Conservation (phyloP, 92 coral and sea anemone species). For the Porites lobata region DNA sequence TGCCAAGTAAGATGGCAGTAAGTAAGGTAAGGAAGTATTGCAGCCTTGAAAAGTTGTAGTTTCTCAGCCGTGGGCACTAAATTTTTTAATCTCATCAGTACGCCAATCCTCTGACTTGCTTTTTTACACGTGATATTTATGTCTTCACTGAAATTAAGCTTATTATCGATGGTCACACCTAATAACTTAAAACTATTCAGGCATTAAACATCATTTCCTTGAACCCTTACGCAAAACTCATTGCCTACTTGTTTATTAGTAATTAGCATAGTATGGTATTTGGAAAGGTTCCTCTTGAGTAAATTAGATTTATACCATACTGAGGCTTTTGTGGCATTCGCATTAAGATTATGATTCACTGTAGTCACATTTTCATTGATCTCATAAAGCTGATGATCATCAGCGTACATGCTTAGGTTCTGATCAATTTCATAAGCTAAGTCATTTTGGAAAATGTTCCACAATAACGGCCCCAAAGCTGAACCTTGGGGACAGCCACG, state of each 20-base stretch:
- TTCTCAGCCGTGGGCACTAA: too few relatives aligned
- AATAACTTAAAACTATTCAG: too few relatives aligned
- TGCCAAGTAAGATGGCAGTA: too few relatives aligned
- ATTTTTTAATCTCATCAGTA: too few relatives aligned
- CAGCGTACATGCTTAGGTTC: conserved; percentile 14
- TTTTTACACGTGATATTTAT: too few relatives aligned
- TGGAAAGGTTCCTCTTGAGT: conserved; percentile 18
- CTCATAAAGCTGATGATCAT: not conserved
- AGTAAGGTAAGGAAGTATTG: too few relatives aligned
- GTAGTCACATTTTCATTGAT: not conserved
- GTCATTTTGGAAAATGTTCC: conserved; percentile 34
- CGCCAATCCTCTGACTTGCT: too few relatives aligned
- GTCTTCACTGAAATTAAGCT: too few relatives aligned
- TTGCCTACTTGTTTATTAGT: not conserved
- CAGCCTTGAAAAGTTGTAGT: too few relatives aligned
- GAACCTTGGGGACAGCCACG: conserved; percentile 36
- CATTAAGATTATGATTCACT: not conserved
- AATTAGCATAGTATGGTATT: conserved; percentile 35
- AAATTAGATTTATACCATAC: conserved; percentile 27
- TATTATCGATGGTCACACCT: too few relatives aligned
- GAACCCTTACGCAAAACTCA: not conserved
- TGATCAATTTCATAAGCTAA: not conserved
- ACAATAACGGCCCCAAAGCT: conserved; percentile 4
- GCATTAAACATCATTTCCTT: too few relatives aligned
- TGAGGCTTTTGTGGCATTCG: conserved; percentile 16